A percentile compares a stretch with the other conserved stretches of the same genome.
Conservation (phyloP, 2,797 vertebrate genomes). For the Sebastes nivosus region DNA sequence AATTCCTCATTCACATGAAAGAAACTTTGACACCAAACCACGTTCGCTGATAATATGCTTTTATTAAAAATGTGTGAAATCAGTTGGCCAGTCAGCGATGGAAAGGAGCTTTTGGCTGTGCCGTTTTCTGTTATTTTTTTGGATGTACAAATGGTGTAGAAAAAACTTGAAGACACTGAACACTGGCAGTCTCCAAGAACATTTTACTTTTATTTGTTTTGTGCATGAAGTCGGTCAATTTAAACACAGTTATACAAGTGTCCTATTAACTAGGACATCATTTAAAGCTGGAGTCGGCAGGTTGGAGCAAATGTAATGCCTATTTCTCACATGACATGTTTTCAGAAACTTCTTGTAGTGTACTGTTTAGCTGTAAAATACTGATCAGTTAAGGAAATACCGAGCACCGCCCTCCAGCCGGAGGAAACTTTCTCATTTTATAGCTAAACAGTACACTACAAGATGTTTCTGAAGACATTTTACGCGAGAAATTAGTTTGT, state of each 20-base stretch:
- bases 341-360: no score
- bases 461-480: no score
- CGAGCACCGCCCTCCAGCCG: no score
- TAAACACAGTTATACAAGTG: neutral
- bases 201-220: neutral
- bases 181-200: neutral
- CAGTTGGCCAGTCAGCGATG: neutral
- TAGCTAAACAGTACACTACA: no score
- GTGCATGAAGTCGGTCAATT: neutral
- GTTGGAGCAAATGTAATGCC: no score
- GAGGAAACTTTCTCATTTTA: no score
- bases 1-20: neutral
- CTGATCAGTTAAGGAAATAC: no score
- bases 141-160: neutral
- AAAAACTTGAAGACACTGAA: neutral
- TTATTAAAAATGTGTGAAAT: neutral
- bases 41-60: neutral
- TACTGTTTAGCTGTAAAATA: no score
- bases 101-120: neutral
- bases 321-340: no score
- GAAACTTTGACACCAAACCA: conserved; percentile 4
- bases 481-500: no score
- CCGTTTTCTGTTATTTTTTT: neutral
- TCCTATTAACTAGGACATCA: neutral
- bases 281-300: no score